Conservation (phyloP, 2,113 vertebrate genomes). For the Pedionomus torquatus region DNA sequence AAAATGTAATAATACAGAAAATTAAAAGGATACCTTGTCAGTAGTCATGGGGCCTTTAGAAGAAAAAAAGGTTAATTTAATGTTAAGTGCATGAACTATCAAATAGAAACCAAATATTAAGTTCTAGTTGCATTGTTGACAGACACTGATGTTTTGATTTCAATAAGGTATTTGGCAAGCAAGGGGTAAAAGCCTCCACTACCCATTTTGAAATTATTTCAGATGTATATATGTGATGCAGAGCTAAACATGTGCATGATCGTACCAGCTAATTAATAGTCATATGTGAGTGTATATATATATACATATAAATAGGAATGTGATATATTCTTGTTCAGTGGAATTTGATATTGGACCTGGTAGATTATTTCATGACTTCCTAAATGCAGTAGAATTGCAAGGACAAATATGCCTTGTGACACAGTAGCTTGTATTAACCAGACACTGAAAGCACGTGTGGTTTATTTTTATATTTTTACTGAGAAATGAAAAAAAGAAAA, state of each 20-base stretch:
- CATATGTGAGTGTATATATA: not conserved
- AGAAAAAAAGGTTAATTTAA: not conserved
- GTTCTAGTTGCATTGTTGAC: not conserved
- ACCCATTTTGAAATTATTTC: not conserved
- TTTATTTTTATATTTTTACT: not conserved
- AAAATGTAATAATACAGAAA: slow-evolving; percentile 27
- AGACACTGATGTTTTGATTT: not conserved
- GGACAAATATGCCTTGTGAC: not conserved
- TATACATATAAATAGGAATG: not conserved
- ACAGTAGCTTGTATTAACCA: not conserved
- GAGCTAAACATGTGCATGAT: not conserved
- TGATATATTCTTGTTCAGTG: not conserved
- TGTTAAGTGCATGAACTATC: not conserved
- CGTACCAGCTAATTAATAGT: not conserved
- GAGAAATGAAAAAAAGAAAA: not conserved
- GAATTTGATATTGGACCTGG: not conserved
- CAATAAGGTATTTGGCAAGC: not conserved
- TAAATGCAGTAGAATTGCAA: not conserved
- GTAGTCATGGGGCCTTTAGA: not conserved
- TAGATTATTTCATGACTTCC: not conserved
- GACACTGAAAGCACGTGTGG: not conserved
- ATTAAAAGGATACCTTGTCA: slow-evolving; percentile 1
- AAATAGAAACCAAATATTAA: not conserved
- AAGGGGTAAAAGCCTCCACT: not conserved
- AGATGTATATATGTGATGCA: not conserved